phyloP scores from a whole-genome alignment of 2,888 invertebrate species.

The Coremacera marginata region DNA sequence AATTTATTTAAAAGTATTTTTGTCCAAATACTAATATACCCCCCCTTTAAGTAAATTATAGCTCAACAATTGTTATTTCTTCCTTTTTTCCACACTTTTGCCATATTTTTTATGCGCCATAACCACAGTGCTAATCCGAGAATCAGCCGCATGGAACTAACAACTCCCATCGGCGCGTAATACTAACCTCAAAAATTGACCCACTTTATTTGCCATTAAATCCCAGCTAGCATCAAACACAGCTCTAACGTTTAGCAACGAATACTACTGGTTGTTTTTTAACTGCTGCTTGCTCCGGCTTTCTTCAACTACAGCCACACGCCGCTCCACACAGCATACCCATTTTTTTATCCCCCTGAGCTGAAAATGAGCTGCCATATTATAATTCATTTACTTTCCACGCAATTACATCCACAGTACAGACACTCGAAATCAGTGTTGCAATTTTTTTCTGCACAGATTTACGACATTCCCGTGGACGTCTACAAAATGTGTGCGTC shows the following conservation, averaged over 20 bases:
- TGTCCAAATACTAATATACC: no score
- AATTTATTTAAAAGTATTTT: no score
- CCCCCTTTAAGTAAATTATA: no score
- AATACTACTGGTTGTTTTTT: not conserved
- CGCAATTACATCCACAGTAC: constrained; percentile 57
- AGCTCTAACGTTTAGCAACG: not conserved
- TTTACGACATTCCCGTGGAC: constrained; percentile 28
- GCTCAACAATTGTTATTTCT: no score
- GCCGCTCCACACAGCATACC: not conserved
- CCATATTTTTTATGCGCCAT: not conserved
- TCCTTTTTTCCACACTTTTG: no score
- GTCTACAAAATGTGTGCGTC: not conserved
- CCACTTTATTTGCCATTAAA: constrained; percentile 45
- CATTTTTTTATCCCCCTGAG: not conserved
- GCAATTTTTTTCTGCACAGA: constrained; percentile 30
- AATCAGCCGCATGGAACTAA: not conserved
- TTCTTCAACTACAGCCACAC: not conserved
- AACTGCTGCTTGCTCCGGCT: not conserved
- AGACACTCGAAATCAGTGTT: constrained; percentile 33
- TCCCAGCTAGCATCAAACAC: constrained; percentile 23
- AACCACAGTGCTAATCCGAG: not conserved
- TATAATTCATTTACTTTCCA: constrained; percentile 53
- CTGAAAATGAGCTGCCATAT: constrained; percentile 32
- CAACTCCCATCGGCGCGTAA: constrained; percentile 22
- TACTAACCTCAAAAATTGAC: constrained; percentile 42